These are phyloP conservation scores for Poeciliopsis gracilis DNA, from an alignment of 2,797 vertebrate genomes.

Conservation along the genomic window DNA sequence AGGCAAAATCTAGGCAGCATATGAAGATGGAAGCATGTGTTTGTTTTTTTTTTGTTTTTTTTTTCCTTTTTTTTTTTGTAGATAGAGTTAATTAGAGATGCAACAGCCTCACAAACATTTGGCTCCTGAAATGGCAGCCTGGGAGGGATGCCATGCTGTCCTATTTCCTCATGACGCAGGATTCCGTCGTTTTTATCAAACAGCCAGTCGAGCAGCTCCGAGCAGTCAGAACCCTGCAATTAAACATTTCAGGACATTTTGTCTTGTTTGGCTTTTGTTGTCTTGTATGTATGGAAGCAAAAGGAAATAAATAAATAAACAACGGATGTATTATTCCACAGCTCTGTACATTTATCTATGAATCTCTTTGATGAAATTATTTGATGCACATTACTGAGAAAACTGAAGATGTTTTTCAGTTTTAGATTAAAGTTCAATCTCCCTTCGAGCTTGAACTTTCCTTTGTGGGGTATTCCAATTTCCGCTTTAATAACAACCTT, in stretches of 20 bases:
- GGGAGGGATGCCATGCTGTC: conserved; percentile 55
- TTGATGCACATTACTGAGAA: neutral
- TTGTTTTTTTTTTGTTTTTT: too few relatives aligned
- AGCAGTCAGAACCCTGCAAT: conserved; percentile 77
- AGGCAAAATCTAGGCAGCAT: neutral
- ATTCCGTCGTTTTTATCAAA: conserved; percentile 92
- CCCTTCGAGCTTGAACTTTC: conserved; percentile 51
- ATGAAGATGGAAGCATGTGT: neutral
- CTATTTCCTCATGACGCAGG: conserved; percentile 81
- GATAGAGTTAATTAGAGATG: conserved; percentile 19
- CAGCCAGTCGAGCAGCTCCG: conserved; percentile 91
- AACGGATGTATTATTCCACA: neutral
- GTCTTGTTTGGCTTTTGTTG: neutral
- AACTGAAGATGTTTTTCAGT: neutral
- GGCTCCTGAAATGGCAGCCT: conserved; percentile 76
- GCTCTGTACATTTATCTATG: neutral
- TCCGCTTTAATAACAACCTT: neutral
- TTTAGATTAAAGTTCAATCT: neutral
- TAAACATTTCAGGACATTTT: conserved; percentile 10
- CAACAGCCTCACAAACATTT: conserved; percentile 75
- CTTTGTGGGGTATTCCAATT: conserved; percentile 13
- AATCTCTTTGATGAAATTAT: neutral
- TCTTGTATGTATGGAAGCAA: neutral
- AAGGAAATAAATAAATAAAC: too few relatives aligned
- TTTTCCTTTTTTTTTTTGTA: neutral